Conservation (phyloP, 1,140 invertebrate genomes). For the Bombus sibiricus region DNA sequence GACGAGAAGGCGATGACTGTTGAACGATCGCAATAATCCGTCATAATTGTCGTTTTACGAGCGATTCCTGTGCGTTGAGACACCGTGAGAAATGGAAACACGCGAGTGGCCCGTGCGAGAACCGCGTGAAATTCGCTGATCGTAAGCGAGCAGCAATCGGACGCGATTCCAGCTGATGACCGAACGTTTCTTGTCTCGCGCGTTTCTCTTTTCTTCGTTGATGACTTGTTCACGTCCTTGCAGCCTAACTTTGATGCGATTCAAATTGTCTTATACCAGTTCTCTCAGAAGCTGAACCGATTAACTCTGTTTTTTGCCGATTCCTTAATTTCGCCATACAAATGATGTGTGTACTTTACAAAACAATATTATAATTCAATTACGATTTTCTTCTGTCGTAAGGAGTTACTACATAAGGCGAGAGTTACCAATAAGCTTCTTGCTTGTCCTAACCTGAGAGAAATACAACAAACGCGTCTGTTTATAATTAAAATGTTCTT, state of each 20-base stretch:
- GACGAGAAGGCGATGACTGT: not conserved
- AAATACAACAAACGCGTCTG: too few species aligned
- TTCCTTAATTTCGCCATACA: too few species aligned
- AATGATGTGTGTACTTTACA: too few species aligned
- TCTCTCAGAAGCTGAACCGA: not conserved
- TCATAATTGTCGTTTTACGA: constrained; percentile 6
- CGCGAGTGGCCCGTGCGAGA: not conserved
- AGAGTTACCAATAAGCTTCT: too few species aligned
- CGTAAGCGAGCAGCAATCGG: not conserved
- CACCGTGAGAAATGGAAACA: constrained; percentile 10
- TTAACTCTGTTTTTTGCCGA: too few species aligned
- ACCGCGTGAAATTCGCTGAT: not conserved
- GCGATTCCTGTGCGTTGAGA: not conserved
- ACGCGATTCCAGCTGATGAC: not conserved
- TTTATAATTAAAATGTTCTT: too few species aligned
- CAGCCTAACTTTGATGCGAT: not conserved
- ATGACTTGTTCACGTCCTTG: not conserved
- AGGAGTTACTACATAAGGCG: too few species aligned
- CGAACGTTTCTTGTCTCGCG: not conserved
- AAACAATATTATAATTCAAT: too few species aligned
- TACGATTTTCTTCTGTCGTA: too few species aligned
- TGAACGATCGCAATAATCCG: constrained; percentile 6
- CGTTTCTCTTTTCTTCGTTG: not conserved
- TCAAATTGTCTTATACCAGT: not conserved
- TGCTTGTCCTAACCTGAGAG: too few species aligned